phyloP scores from a whole-genome alignment of 2,797 vertebrate species.

The Eulemur mongoz region DNA sequence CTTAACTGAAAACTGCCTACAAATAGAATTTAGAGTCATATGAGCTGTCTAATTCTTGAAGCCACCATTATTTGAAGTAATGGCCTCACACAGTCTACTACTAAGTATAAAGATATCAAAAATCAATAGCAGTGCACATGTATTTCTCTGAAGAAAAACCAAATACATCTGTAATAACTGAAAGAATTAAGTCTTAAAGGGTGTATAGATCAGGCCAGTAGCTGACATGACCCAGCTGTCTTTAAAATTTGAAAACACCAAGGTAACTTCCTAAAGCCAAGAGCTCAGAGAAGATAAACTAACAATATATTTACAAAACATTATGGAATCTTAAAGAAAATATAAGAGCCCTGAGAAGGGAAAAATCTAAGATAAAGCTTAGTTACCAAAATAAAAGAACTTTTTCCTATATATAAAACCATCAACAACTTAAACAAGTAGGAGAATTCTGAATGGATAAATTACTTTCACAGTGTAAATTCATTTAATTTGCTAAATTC shows the following conservation, averaged over 20 bases:
- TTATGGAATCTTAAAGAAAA: background rate
- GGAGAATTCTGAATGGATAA: constrained; percentile 26
- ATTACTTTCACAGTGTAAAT: background rate
- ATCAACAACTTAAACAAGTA: background rate
- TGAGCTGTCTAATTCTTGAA: constrained; percentile 23
- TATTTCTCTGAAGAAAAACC: constrained; percentile 8
- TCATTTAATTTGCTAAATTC: constrained; percentile 31
- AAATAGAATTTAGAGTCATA: background rate
- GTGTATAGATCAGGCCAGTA: too few species aligned
- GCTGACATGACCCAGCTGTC: background rate
- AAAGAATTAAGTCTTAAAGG: background rate
- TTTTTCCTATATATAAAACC: background rate
- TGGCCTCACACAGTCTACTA: background rate
- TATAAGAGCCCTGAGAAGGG: background rate
- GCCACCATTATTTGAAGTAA: background rate
- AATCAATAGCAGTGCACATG: background rate
- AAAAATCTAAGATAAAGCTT: background rate
- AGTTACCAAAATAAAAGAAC: background rate
- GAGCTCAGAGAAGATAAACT: background rate
- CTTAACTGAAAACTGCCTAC: constrained; percentile 22
- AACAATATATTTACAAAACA: background rate
- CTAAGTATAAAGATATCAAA: constrained; percentile 11
- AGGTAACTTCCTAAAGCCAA: background rate
- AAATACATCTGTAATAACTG: background rate
- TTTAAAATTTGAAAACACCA: constrained; percentile 4